These are phyloP conservation scores for Campoletis raptor DNA, from an alignment of 2,888 invertebrate genomes.

Conservation along the genomic window DNA sequence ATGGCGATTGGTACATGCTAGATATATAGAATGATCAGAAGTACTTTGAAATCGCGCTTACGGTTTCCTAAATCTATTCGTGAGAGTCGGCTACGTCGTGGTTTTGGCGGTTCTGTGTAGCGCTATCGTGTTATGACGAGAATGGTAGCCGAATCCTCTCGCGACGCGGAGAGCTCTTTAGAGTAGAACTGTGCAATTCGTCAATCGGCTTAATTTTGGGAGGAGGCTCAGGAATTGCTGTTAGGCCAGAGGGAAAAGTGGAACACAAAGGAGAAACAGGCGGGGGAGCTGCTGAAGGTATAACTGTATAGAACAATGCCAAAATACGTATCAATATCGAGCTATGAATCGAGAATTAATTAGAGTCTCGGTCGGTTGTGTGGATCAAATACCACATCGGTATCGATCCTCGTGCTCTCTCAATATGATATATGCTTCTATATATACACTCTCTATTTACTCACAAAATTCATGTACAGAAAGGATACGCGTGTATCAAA, in stretches of 20 bases:
- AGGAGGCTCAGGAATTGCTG: slow-evolving; percentile 15
- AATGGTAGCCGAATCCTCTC: slow-evolving; percentile 19
- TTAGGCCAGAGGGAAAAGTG: not conserved
- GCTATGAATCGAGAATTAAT: slow-evolving; percentile 61
- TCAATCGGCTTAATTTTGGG: slow-evolving; percentile 66
- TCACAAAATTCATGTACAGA: not conserved
- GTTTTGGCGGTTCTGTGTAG: slow-evolving; percentile 47
- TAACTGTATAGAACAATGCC: slow-evolving; percentile 39
- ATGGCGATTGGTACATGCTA: slow-evolving; percentile 9
- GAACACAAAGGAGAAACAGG: slow-evolving; percentile 1
- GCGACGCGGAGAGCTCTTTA: slow-evolving; percentile 41
- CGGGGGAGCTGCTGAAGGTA: slow-evolving; percentile 2
- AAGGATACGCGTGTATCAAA: not conserved
- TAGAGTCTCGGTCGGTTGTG: slow-evolving; percentile 62
- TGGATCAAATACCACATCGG: slow-evolving; percentile 65
- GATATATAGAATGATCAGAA: slow-evolving; percentile 50
- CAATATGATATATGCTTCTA: slow-evolving; percentile 7
- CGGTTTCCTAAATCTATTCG: slow-evolving; percentile 2
- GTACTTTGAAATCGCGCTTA: slow-evolving; percentile 64
- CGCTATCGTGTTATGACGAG: slow-evolving; percentile 54
- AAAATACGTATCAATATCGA: slow-evolving; percentile 47
- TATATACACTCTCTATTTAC: not conserved
- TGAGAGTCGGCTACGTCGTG: slow-evolving; percentile 29
- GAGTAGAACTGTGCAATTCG: slow-evolving; percentile 53
- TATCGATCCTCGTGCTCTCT: slow-evolving; percentile 15